Evolutionary conservation across 2,113 vertebrate genomes (phyloP), one percentile per base, ranked within the genome.

Genomic region (Trematocara marginatum): DNA sequence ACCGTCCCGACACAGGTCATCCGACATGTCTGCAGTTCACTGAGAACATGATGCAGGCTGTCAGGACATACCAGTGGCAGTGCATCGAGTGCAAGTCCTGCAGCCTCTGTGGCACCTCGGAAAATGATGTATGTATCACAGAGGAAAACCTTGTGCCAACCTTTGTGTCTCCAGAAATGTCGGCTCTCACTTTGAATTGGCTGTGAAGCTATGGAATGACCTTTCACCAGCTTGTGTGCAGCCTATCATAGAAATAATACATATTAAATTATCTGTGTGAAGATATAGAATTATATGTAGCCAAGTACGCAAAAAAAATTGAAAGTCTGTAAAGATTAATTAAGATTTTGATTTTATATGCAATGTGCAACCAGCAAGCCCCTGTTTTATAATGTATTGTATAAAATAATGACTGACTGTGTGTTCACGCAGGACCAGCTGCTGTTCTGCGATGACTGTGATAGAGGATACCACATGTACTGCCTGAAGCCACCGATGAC

Each of bases 21-120:
- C 99, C 99, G 4, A 98, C 98, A 81, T 99, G 99, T 92, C 96
- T 99, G 95, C 98, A 99, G 96, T 99, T 99, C 95, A 99, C 98
- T 23, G 96, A 98, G 89, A 99, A 99, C 96, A 99, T 99, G 98
- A 99, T 98, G 15, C 97, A 97, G 94, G 98, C 98, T 1, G 98
- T 99, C 91, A 97, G 96, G 95, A 99, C 97, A 86, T 99, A 99
- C 96, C 98, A 98, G 95, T 99, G 98, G 98, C 98, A 99, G 94
- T 99, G 98, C 95, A 99, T 99, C 92, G 98, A 99, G 93, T 99
- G 99, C 97, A 99, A 99, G 94, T 99, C 98, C 86, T 99, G 99
- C 96, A 99, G 97, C 95, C 96, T 99, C 89, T 99, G 99, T 80
- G 98, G 99, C 87, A 99, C 98, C 66, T 99, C 99, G 1, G 99